A percentile compares a stretch with the other conserved stretches of the same genome.
phyloP scores from a whole-genome alignment of 2,113 vertebrate genomes.

The Podiceps cristatus region DNA sequence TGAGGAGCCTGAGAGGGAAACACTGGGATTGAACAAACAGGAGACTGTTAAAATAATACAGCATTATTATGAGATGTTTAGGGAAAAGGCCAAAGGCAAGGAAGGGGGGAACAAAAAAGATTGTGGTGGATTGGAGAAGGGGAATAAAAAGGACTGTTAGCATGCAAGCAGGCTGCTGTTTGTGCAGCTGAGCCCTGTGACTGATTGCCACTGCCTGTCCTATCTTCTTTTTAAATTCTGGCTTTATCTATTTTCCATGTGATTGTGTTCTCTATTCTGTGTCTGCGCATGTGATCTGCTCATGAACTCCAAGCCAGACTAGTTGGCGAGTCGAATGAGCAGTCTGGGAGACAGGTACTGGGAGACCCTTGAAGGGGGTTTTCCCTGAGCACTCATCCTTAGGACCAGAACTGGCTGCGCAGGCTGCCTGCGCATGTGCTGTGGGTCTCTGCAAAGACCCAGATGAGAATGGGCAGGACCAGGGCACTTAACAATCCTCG shows the following conservation, averaged over 20 bases:
- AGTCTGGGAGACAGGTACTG: neutral
- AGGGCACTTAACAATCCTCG: neutral
- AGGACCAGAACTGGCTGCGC: neutral
- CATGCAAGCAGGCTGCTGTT: neutral
- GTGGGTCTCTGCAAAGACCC: neutral
- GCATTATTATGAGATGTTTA: neutral
- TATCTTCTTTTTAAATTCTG: neutral
- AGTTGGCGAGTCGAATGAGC: neutral
- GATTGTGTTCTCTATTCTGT: neutral
- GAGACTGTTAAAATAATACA: neutral
- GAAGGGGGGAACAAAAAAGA: neutral
- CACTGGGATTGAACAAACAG: neutral
- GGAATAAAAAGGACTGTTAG: neutral
- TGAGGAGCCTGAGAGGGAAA: neutral
- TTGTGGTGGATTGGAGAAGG: neutral
- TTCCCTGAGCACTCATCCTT: neutral
- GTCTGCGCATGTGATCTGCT: neutral
- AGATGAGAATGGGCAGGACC: neutral
- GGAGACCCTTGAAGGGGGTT: neutral
- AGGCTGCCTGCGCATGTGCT: accelerated
- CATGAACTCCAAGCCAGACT: neutral
- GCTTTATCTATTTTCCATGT: neutral
- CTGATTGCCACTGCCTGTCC: neutral
- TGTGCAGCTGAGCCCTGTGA: neutral
- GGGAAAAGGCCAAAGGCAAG: neutral